Base-by-base conservation (phyloP, 2,113 vertebrate species). In the Excalfactoria chinensis region DNA sequence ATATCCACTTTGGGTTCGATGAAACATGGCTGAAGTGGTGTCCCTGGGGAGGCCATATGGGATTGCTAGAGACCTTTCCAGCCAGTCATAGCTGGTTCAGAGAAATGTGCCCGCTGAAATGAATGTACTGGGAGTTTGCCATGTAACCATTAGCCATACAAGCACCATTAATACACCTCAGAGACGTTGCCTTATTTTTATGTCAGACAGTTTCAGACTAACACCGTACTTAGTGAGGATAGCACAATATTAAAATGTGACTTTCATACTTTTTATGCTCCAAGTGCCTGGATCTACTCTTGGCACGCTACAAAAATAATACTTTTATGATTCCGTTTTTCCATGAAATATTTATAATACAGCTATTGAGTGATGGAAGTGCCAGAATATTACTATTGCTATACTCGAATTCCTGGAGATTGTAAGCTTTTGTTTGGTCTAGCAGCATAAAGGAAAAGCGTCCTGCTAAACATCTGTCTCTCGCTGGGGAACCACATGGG, bases 281-380 rank as follows among this genome's bases (percentile, higher is more conserved):
- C 95, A 67, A 95, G 78, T 89, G 91, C 89, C 87, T 96, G 93
- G 93, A 95, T 95, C 85, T 88, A n/a, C 89, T 96, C 89, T 88
- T 96, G 94, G 89, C 94, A 95, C 82, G 34, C 94, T 84, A 81
- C 91, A 93, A 89, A 96, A 95, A 96, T 93, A 95, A 95, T 86
- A 95, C 75, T 93, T 96, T 91, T 83, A 89, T 88, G 87, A 95
- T 74, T 87, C 79, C 64, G 62, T 91, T 93, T 96, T 96, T 95
- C 95, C 95, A 88, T 93, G 71, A 95, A 95, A 96, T 93, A 95
- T 95, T 95, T 96, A 93, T 93, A 91, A 95, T 88, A 68, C 77
- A 84, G 89, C 89, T 66, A 95, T 30, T 71, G 85, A 93, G 82
- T 74, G 89, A 91, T 88, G 82, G 93, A 96, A 93, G 87, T 75